Percentiles rank a stretch among this genome's conserved stretches.
Evolutionary conservation across 2,797 vertebrate species (phyloP).

Genomic region (Gymnodraco acuticeps): DNA sequence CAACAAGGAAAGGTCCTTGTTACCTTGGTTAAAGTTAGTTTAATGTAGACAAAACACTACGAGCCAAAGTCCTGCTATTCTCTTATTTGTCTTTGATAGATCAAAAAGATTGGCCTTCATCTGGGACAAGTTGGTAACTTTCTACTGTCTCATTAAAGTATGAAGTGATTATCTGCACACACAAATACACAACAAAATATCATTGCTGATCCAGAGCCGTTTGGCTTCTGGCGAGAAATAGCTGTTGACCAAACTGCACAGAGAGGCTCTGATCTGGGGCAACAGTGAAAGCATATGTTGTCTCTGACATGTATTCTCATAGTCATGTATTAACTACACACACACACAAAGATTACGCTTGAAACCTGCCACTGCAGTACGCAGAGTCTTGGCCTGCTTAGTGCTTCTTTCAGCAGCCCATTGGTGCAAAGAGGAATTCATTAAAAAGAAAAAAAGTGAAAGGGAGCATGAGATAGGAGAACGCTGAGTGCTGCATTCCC

Average conservation of each 20-base stretch:
- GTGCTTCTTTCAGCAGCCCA: conserved; percentile 83
- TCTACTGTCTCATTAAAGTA: conserved; percentile 30
- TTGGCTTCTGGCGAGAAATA: conserved; percentile 63
- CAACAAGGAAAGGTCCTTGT: neutral
- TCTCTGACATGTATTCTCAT: conserved; percentile 42
- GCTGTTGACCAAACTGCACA: conserved; percentile 69
- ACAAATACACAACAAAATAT: neutral
- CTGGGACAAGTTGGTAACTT: conserved; percentile 43
- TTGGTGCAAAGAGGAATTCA: conserved; percentile 83
- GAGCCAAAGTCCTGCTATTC: neutral
- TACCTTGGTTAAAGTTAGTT: neutral
- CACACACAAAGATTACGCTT: neutral
- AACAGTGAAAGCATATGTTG: conserved; percentile 55
- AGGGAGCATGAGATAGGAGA: conserved; percentile 75
- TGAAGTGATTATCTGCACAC: conserved; percentile 21
- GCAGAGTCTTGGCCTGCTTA: conserved; percentile 64
- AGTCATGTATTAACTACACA: conserved; percentile 16
- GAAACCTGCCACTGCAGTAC: conserved; percentile 59
- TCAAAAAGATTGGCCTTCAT: conserved; percentile 32
- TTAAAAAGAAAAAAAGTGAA: conserved; percentile 72
- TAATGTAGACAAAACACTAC: neutral
- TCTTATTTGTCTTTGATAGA: conserved; percentile 15
- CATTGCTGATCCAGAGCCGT: conserved; percentile 54
- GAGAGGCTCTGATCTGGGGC: conserved; percentile 57
- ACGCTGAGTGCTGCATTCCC: conserved; percentile 82